These are phyloP conservation scores for Aurelia aurita DNA, from an alignment of 30 jellyfish, hydroid and myxozoan genomes.

Conservation along the genomic window DNA sequence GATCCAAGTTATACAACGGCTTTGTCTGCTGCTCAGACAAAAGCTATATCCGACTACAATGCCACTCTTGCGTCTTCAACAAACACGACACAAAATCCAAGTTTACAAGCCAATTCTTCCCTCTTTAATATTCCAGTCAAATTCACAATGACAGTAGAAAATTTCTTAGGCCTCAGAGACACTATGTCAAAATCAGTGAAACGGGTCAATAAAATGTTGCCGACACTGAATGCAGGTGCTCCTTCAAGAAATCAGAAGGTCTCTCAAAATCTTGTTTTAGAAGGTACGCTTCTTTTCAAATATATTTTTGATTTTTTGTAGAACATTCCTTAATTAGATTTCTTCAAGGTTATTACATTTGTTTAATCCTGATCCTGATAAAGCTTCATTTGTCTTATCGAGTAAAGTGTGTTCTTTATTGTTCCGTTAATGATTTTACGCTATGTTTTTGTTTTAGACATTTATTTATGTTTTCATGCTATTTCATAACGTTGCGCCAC, in stretches of 20 bases:
- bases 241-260: background rate
- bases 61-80: conserved; percentile 12
- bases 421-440: too few species aligned
- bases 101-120: conserved; percentile 12
- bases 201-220: conserved; percentile 23
- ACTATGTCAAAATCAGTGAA: conserved; percentile 4
- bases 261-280: conserved; percentile 1
- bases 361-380: too few species aligned
- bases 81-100: background rate
- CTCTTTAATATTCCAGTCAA: conserved; percentile 27
- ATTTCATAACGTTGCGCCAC: too few species aligned
- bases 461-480: too few species aligned
- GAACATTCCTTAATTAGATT: too few species aligned
- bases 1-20: background rate
- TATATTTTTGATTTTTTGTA: too few species aligned
- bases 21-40: conserved; percentile 4
- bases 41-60: conserved; percentile 27
- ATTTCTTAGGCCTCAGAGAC: conserved; percentile 27
- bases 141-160: conserved; percentile 26
- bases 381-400: too few species aligned
- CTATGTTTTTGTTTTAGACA: too few species aligned
- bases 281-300: conserved; percentile 18
- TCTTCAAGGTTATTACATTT: too few species aligned
- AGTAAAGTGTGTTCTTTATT: too few species aligned
- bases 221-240: conserved; percentile 7